Evolutionary conservation across 2,888 invertebrate genomes (phyloP), one percentile per base, ranked within the genome.

Genomic region (Megaustenia siamemsis): DNA sequence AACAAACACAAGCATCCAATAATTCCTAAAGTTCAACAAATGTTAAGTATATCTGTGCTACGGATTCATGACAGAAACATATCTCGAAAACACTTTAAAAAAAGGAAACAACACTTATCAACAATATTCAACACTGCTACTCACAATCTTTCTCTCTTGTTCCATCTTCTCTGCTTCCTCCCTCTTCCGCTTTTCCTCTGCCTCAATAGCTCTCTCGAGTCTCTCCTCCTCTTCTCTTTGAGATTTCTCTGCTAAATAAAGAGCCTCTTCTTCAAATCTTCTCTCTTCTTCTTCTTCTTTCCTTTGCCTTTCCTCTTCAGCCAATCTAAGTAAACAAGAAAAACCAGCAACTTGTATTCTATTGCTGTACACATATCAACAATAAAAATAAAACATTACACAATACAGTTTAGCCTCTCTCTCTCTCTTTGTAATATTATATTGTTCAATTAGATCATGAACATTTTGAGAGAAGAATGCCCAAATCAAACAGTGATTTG

Each of bases 261-360:
- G 86, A 85, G 97, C 96, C 93, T 97, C 97, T 91, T 97, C 97
- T 92, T 97, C 97, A 85, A 96, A 96, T 73, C 96, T 95, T 78
- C 96, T 95, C 93, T 97, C 97, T 89, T 97, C 96, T 93, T 97
- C 97, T 91, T 97, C 97, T 93, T 98, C 98, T 87, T 95, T 95
- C 83, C 95, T 95, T 89, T 96, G 95, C 81, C 96, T 95, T 93
- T 97, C 97, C 80, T 96, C 95, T 93, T 97, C 97, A 79, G 96
- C 95, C 91, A 96, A 96, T 96, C 96, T 94, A 75, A 8, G 88
- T 0, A 38, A 12, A 83, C 1, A 73, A 73, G 49, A 49, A 73
- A 45, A 43, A 45, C 6, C 3, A 1, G 18, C 28, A 35, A 35
- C 8, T 40, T 24, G 10, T 38, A 10, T 69, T 40, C 38, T 1